Conservation (phyloP, 2,888 invertebrate species). For the Agonopterix arenella region DNA sequence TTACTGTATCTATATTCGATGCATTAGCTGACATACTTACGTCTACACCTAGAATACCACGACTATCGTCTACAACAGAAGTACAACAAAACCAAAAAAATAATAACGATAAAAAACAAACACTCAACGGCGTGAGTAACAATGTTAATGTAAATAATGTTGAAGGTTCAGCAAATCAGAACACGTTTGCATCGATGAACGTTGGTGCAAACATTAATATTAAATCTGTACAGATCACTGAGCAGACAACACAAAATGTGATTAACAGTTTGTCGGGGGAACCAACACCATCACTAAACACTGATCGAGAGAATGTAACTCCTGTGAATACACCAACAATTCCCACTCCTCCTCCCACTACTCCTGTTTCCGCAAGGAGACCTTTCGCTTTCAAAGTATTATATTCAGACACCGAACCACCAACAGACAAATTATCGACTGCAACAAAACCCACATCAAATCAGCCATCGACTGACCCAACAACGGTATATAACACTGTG, state of each 20-base stretch:
- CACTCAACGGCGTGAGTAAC: constrained; percentile 73
- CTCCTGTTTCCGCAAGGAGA: constrained; percentile 62
- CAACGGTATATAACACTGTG: constrained; percentile 70
- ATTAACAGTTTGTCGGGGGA: constrained; percentile 63
- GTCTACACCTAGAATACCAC: constrained; percentile 63
- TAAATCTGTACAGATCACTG: constrained; percentile 71
- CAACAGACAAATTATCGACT: constrained; percentile 60
- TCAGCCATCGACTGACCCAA: constrained; percentile 59
- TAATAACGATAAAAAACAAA: constrained; percentile 56
- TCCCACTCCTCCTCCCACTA: constrained; percentile 45
- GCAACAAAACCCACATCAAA: constrained; percentile 44
- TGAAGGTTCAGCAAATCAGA: constrained; percentile 47
- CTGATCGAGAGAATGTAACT: constrained; percentile 38
- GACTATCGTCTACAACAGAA: constrained; percentile 62
- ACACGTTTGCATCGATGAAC: constrained; percentile 41
- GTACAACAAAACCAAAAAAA: constrained; percentile 49
- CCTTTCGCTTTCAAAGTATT: constrained; percentile 70
- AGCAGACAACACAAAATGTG: constrained; percentile 63
- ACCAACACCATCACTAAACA: constrained; percentile 55
- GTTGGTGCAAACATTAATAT: constrained; percentile 58
- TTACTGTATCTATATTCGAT: constrained; percentile 77
- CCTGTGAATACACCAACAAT: constrained; percentile 45
- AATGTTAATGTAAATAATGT: constrained; percentile 69
- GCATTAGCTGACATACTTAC: constrained; percentile 77
- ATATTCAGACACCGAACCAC: constrained; percentile 61